Conservation (phyloP, 2,888 invertebrate genomes). For the Dryococelus australis region DNA sequence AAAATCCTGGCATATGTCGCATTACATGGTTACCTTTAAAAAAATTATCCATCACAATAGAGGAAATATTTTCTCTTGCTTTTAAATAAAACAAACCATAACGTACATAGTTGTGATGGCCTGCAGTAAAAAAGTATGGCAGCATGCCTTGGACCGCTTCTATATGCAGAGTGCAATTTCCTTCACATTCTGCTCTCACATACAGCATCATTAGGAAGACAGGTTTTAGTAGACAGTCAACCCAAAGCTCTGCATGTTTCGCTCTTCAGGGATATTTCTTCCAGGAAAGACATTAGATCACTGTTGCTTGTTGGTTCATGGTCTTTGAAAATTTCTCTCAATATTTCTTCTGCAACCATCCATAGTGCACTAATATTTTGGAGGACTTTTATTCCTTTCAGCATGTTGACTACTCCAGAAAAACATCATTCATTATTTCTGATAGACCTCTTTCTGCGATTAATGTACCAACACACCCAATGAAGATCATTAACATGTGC, state of each 20-base stretch:
- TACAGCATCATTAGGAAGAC: neutral
- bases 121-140: neutral
- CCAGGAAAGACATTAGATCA: neutral
- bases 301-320: neutral
- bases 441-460: neutral
- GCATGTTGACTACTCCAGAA: neutral
- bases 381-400: neutral
- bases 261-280: neutral
- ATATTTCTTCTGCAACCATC: neutral
- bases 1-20: neutral
- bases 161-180: neutral
- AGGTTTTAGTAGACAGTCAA: too few relatives aligned
- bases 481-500: too few relatives aligned
- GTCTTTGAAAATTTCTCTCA: neutral
- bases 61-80: neutral
- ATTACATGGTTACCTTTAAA: neutral
- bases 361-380: neutral
- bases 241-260: neutral
- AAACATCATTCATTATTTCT: neutral
- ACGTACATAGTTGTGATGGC: neutral
- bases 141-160: neutral
- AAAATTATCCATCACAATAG: too few relatives aligned
- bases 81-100: neutral
- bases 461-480: neutral
- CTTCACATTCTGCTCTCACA: neutral